Percentiles rank a stretch among this genome's conserved stretches.
Evolutionary conservation across 1,140 invertebrate species (phyloP).

Genomic region (Neodiprion pinetum): DNA sequence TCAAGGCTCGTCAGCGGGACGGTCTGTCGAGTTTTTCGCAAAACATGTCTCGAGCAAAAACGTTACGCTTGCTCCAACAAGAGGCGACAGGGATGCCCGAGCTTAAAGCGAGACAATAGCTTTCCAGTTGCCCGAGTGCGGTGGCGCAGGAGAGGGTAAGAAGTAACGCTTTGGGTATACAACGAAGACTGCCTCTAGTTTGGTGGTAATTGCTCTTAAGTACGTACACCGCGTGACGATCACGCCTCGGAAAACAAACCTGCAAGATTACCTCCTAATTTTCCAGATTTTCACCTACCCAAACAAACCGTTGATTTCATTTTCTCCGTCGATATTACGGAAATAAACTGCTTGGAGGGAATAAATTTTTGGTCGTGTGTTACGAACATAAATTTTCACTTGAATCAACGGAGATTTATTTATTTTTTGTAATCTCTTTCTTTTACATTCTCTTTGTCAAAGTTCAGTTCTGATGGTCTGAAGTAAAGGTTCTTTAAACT

Average conservation of each 20-base stretch:
- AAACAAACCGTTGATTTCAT: background rate
- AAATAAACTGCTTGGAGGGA: no score
- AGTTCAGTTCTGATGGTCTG: no score
- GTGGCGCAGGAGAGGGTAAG: background rate
- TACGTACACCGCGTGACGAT: constrained; percentile 27
- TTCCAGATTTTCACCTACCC: background rate
- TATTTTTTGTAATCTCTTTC: no score
- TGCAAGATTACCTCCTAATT: background rate
- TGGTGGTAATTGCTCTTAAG: constrained; percentile 8
- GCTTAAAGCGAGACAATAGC: background rate
- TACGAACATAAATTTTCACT: no score
- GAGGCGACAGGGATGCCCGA: background rate
- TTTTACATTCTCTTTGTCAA: no score
- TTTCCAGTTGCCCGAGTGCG: background rate
- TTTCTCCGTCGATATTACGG: no score
- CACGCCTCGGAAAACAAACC: constrained; percentile 22
- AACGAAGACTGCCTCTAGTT: constrained; percentile 8
- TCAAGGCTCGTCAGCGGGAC: background rate
- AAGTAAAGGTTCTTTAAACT: no score
- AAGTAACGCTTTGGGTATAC: constrained; percentile 2
- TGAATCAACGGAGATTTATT: no score
- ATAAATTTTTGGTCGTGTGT: no score
- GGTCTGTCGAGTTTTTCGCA: background rate
- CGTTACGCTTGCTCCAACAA: background rate
- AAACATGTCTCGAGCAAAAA: background rate